Evolutionary conservation across 2,113 vertebrate genomes (phyloP), one percentile per base, ranked within the genome.

Genomic region (Sarotherodon lohbergeri): DNA sequence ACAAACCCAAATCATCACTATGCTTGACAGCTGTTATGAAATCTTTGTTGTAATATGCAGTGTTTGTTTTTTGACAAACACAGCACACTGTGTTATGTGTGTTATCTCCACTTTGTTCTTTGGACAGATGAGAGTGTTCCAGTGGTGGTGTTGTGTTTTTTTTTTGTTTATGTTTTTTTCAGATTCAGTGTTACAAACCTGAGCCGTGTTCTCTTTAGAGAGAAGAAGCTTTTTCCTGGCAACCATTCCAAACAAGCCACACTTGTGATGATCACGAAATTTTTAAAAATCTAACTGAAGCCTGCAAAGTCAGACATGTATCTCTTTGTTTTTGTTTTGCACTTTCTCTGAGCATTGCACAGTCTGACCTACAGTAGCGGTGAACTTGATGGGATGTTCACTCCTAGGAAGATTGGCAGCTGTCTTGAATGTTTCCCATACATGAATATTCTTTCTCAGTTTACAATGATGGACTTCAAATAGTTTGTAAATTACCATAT

Each of bases 201-300:
- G 4, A 66, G 61, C 32, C 1, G 2, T 39, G 4, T n/a, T 66
- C 17, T 66, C 34, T 66, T 66, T 17, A 63, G 59, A 63, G 59
- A 63, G 59, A 63, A 63, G 29, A 34, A 19, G 59, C 14, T 34
- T 63, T 63, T 34, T 63, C 59, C 29, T 34, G 59, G 59, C 29
- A 63, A 63, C 19, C 19, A n/a, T 68, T 68, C 19, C 34, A 22
- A 68, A 39, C 63, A 39, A 22, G 34, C 11, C 34, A 41, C 19
- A 22, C 34, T 39, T 68, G 63, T 59, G 57, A 0, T 59, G 57
- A 32, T 59, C 0, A 8, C 2, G 0, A 17, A 5, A 32, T 19
- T 12, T 36, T 39, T 22, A 5, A 66, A 36, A 66, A 39, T 4
- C 34, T 39, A 66, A 39, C 61, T 22, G 34, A 68, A 41, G 63